Percentiles rank a stretch among this genome's conserved stretches.
These are phyloP conservation scores for Montipora foliosa DNA, from an alignment of 64 coral and sea anemone species.

Conservation along the genomic window DNA sequence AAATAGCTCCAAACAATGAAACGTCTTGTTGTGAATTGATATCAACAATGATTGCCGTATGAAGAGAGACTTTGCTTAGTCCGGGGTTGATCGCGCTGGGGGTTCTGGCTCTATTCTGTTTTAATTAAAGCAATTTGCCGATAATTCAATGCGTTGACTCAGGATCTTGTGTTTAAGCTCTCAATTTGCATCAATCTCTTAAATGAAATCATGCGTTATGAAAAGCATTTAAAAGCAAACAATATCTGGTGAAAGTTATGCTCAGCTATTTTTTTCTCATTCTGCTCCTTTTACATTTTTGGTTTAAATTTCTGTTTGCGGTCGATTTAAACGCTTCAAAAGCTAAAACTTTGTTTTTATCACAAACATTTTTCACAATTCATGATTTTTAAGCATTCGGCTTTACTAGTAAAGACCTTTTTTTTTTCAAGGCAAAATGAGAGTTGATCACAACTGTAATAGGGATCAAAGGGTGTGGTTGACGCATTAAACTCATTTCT, in stretches of 20 bases:
- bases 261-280: neutral
- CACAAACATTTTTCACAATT: no score
- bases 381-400: no score
- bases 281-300: neutral
- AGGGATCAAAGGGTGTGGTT: no score
- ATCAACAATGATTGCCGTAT: neutral
- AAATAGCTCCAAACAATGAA: constrained; percentile 38
- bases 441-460: no score
- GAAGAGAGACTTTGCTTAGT: neutral
- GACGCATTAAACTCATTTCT: no score
- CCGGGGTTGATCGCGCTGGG: neutral
- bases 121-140: neutral
- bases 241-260: neutral
- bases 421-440: no score
- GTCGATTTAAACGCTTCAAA: no score
- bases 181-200: neutral
- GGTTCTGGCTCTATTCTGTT: neutral
- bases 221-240: neutral
- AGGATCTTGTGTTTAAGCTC: neutral
- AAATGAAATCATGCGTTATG: neutral
- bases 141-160: neutral
- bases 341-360: no score
- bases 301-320: no score
- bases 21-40: constrained; percentile 8
- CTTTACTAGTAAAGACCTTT: no score